A percentile compares a stretch with the other conserved stretches of the same genome.
phyloP scores from a whole-genome alignment of 2,888 invertebrate species.

The Strigamia transsilvanica region DNA sequence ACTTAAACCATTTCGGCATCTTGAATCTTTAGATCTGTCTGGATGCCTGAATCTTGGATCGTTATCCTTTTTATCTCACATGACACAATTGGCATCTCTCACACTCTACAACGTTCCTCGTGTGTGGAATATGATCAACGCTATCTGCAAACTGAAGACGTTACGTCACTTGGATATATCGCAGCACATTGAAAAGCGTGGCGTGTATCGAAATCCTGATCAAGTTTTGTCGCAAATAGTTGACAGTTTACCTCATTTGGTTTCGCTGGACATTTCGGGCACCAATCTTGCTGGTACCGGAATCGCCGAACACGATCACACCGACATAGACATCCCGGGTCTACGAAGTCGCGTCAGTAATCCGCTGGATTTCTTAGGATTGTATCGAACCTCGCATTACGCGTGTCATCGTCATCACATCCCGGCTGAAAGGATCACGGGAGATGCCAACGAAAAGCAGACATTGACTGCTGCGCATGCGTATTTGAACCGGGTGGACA shows the following conservation, averaged over 20 bases:
- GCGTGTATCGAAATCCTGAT: slow-evolving; percentile 79
- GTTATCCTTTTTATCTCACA: slow-evolving; percentile 73
- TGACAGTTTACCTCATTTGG: slow-evolving; percentile 75
- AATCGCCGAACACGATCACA: slow-evolving; percentile 57
- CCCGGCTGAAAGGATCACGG: slow-evolving; percentile 88
- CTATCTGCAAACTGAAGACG: slow-evolving; percentile 66
- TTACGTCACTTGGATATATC: slow-evolving; percentile 82
- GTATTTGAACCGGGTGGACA: slow-evolving; percentile 84
- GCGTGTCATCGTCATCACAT: slow-evolving; percentile 91
- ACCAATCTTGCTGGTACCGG: slow-evolving; percentile 93
- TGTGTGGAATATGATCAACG: slow-evolving; percentile 67
- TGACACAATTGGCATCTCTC: slow-evolving; percentile 76
- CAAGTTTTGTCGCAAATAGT: slow-evolving; percentile 76
- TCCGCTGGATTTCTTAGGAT: slow-evolving; percentile 87
- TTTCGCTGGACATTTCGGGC: slow-evolving; percentile 91
- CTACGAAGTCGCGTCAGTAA: slow-evolving; percentile 77
- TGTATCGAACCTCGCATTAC: slow-evolving; percentile 88
- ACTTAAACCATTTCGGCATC: slow-evolving; percentile 70
- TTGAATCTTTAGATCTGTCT: slow-evolving; percentile 78
- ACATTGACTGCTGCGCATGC: slow-evolving; percentile 81
- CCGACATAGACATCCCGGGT: slow-evolving; percentile 74
- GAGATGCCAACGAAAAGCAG: slow-evolving; percentile 90
- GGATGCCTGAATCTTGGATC: slow-evolving; percentile 72
- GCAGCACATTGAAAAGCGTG: slow-evolving; percentile 69
- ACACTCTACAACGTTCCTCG: slow-evolving; percentile 82